These are phyloP conservation scores for Alethe castanea DNA, from an alignment of 2,113 vertebrate species.

Conservation along the genomic window DNA sequence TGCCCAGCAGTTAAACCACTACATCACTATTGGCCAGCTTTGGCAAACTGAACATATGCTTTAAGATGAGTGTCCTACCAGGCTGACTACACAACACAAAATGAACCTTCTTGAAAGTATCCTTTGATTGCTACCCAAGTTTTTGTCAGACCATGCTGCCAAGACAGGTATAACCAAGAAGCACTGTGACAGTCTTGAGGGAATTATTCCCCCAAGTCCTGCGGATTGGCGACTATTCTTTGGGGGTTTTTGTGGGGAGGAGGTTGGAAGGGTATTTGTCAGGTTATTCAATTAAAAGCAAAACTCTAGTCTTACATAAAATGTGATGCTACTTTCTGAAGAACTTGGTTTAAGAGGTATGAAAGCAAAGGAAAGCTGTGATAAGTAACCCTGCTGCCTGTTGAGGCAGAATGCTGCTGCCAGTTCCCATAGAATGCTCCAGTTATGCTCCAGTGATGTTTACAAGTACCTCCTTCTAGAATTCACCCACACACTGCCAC, in stretches of 20 bases:
- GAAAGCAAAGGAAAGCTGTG: not conserved
- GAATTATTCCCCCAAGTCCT: too few species aligned
- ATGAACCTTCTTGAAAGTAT: not conserved
- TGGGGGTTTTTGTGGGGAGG: not conserved
- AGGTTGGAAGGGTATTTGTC: not conserved
- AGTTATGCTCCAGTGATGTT: not conserved
- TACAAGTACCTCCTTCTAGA: not conserved
- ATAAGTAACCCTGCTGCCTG: not conserved
- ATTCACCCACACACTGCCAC: fast-evolving
- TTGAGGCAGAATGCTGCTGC: not conserved
- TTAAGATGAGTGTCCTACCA: not conserved
- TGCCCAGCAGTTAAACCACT: not conserved
- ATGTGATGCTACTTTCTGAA: not conserved
- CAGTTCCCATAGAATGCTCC: not conserved
- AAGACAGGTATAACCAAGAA: not conserved
- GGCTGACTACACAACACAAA: not conserved
- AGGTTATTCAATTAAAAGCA: not conserved
- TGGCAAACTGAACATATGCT: not conserved
- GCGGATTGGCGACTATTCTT: not conserved
- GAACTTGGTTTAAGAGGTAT: not conserved
- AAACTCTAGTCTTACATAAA: not conserved
- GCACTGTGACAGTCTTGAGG: not conserved
- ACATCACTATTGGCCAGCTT: not conserved
- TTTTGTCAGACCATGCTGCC: not conserved
- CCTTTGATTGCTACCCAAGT: not conserved